Conservation (phyloP, 2,113 vertebrate genomes). For the Poeciliopsis prolifica region DNA sequence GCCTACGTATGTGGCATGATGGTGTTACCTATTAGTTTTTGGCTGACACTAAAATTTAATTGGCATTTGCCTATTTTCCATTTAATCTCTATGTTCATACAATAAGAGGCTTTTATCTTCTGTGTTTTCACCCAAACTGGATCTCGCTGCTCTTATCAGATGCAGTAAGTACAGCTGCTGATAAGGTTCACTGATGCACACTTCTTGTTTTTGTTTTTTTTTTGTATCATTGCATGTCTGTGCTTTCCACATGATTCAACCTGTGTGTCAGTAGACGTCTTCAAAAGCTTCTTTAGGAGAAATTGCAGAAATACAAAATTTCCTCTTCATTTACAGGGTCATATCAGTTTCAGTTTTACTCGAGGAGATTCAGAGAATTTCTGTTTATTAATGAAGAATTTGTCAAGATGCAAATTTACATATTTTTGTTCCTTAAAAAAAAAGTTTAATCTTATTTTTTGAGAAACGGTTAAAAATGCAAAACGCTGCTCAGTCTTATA, state of each 20-base stretch:
- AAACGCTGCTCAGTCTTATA: no score
- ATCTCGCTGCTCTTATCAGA: not conserved
- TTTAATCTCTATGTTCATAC: not conserved
- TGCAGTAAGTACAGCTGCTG: not conserved
- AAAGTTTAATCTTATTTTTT: no score
- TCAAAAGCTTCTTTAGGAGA: not conserved
- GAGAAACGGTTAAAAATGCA: no score
- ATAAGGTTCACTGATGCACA: not conserved
- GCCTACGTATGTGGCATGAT: conserved; percentile 13
- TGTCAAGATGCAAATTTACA: not conserved
- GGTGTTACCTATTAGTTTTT: conserved; percentile 8
- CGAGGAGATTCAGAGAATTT: conserved; percentile 11
- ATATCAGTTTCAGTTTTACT: conserved; percentile 12
- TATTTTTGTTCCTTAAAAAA: not conserved
- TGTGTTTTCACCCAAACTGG: not conserved
- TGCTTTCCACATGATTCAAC: not conserved
- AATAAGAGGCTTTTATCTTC: not conserved
- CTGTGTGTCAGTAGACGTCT: not conserved
- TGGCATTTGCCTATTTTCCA: conserved; percentile 42
- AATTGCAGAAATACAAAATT: conserved; percentile 2
- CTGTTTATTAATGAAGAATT: not conserved
- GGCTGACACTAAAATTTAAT: conserved; percentile 29
- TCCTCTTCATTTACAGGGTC: not conserved
- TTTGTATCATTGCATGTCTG: not conserved
- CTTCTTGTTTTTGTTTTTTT: not conserved